Conservation (phyloP, 2,113 vertebrate genomes). For the Canis aureus region DNA sequence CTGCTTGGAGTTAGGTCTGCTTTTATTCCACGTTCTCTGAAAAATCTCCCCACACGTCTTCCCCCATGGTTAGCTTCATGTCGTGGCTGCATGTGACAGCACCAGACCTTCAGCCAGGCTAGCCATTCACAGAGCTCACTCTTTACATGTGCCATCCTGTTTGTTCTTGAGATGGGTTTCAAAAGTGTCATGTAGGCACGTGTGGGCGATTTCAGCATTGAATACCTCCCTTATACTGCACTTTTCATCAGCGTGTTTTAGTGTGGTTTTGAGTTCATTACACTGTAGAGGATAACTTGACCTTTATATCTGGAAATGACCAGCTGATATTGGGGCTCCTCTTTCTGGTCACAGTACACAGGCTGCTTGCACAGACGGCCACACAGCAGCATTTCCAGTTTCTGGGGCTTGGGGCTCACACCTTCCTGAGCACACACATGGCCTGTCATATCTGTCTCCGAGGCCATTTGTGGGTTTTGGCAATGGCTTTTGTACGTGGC, state of each 20-base stretch:
- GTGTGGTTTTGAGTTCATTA: background rate
- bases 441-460: background rate
- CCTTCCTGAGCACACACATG: background rate
- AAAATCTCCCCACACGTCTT: background rate
- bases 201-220: background rate
- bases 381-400: accelerated
- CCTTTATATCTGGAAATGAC: background rate
- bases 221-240: accelerated
- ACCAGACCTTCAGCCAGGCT: background rate
- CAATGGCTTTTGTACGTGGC: accelerated
- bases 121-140: background rate
- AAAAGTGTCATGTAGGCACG: too few relatives aligned
- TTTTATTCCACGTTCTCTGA: background rate
- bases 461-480: too few relatives aligned
- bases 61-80: background rate
- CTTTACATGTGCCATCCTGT: accelerated
- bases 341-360: accelerated
- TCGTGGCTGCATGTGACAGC: accelerated
- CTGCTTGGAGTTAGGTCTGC: background rate
- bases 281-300: background rate
- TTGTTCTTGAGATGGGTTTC: background rate
- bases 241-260: background rate
- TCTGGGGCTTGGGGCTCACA: background rate
- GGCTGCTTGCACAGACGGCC: too few relatives aligned
- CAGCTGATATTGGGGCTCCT: background rate